Conservation (phyloP, 2,113 vertebrate species). For the Spilogale gracilis region DNA sequence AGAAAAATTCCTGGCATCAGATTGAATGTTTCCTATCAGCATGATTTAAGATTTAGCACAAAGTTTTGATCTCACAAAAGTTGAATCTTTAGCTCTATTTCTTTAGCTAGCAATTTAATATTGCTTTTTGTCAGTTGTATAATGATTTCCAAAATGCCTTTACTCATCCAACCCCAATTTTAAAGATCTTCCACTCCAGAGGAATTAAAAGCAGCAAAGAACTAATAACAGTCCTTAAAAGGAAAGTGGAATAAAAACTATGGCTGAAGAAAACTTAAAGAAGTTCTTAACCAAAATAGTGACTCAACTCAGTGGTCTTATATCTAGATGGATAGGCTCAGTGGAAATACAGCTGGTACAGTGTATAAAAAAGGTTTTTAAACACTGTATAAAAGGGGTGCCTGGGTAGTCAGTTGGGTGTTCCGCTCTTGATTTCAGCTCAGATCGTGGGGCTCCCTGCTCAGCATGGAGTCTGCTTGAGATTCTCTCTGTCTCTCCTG, state of each 20-base stretch:
- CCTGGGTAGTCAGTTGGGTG: background rate
- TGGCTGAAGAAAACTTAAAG: background rate
- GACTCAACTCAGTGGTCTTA: background rate
- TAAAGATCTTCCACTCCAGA: constrained; percentile 3
- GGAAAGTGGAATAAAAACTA: background rate
- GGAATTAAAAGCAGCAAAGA: constrained; percentile 46
- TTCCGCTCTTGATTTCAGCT: background rate
- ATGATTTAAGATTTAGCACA: constrained; percentile 1
- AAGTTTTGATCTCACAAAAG: background rate
- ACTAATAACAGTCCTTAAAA: background rate
- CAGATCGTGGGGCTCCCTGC: background rate
- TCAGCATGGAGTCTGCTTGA: background rate
- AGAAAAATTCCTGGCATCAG: background rate
- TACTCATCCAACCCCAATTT: background rate
- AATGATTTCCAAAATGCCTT: constrained; percentile 35
- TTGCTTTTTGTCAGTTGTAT: constrained; percentile 59
- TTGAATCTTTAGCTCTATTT: constrained; percentile 16
- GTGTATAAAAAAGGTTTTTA: background rate
- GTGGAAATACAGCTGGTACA: background rate
- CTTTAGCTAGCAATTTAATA: constrained; percentile 13
- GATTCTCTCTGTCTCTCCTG: background rate
- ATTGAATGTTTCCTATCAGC: constrained; percentile 1
- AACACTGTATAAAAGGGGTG: too few relatives aligned
- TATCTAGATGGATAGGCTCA: background rate
- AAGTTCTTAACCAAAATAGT: constrained; percentile 41